Evolutionary conservation across 2,797 vertebrate genomes (phyloP).

Genomic region (Liasis olivaceus): DNA sequence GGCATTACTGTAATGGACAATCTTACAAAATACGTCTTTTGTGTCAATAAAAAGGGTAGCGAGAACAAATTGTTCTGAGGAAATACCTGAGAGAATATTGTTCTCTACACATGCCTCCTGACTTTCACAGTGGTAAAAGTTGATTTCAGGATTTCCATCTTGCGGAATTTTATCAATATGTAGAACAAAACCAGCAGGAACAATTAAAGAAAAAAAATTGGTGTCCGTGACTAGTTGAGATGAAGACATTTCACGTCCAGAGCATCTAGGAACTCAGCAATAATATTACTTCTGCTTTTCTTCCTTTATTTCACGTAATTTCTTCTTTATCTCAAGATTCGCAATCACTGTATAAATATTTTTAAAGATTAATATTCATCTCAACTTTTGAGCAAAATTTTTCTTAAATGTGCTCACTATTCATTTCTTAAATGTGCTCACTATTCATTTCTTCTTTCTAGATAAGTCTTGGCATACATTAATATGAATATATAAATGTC

Average conservation of each 20-base stretch:
- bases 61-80: neutral
- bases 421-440: conserved; percentile 4
- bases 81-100: neutral
- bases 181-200: conserved; percentile 37
- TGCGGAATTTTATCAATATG: conserved; percentile 18
- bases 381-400: neutral
- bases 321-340: conserved; percentile 67
- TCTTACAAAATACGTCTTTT: neutral
- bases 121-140: conserved; percentile 16
- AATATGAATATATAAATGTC: neutral
- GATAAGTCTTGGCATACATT: neutral
- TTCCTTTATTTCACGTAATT: conserved; percentile 53
- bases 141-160: conserved; percentile 14
- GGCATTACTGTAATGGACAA: neutral
- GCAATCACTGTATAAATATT: conserved; percentile 62
- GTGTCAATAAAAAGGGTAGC: neutral
- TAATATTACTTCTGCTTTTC: neutral
- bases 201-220: conserved; percentile 34
- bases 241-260: conserved; percentile 46
- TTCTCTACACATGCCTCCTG: neutral
- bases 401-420: too few relatives aligned
- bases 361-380: conserved; percentile 34
- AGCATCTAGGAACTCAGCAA: conserved; percentile 28
- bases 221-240: conserved; percentile 50
- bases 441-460: neutral